Percentiles rank a stretch among this genome's conserved stretches.
phyloP scores from a whole-genome alignment of 2,888 invertebrate species.

The Drosophila nr. perissopoda region DNA sequence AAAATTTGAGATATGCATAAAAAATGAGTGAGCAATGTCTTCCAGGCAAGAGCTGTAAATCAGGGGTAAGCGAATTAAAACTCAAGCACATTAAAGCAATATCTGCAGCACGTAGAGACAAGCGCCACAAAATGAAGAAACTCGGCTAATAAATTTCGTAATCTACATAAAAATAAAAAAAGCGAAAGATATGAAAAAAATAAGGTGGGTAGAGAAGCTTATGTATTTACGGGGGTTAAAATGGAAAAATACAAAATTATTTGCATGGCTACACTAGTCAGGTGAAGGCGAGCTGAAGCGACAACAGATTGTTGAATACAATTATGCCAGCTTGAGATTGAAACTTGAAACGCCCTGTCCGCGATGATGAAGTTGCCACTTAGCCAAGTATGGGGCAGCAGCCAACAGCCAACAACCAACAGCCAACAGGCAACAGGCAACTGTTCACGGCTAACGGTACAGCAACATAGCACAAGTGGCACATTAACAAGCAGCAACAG shows the following conservation, averaged over 20 bases:
- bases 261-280: constrained; percentile 38
- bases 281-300: constrained; percentile 54
- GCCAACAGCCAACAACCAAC: constrained; percentile 19
- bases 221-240: constrained; percentile 48
- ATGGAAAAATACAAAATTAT: constrained; percentile 69
- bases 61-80: constrained; percentile 66
- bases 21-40: constrained; percentile 38
- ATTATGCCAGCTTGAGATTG: constrained; percentile 73
- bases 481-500: constrained; percentile 70
- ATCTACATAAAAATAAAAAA: constrained; percentile 64
- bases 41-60: constrained; percentile 54
- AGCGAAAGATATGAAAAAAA: background rate
- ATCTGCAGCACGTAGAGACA: constrained; percentile 44
- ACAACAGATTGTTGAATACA: constrained; percentile 79
- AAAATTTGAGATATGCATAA: constrained; percentile 23
- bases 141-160: constrained; percentile 72
- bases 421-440: constrained; percentile 33
- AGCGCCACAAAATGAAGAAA: constrained; percentile 48
- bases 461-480: constrained; percentile 63
- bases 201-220: constrained; percentile 8
- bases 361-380: constrained; percentile 76
- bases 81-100: constrained; percentile 65
- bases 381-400: constrained; percentile 56
- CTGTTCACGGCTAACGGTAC: constrained; percentile 34
- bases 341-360: constrained; percentile 61